phyloP scores from a whole-genome alignment of 2,888 invertebrate genomes.

The Zaprionus obscuricornis region DNA sequence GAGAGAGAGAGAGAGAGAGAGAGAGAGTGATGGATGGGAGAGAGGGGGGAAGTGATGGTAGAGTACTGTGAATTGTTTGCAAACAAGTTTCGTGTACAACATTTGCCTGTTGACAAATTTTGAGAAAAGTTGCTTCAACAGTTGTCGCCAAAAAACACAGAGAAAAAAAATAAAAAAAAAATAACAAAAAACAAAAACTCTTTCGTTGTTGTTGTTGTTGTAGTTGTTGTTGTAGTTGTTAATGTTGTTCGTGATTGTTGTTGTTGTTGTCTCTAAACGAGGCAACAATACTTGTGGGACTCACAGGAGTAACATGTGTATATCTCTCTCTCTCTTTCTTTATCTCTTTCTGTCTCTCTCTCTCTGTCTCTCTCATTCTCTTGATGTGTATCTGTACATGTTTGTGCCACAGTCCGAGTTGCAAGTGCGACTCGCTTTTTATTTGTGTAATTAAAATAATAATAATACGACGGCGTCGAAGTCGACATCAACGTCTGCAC shows the following conservation, averaged over 20 bases:
- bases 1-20: too few species aligned
- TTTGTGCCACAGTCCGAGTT: slow-evolving; percentile 20
- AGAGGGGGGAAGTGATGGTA: background rate
- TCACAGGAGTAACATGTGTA: slow-evolving; percentile 6
- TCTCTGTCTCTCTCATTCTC: too few species aligned
- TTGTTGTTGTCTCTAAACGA: too few species aligned
- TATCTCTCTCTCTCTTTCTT: too few species aligned
- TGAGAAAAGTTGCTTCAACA: slow-evolving; percentile 22
- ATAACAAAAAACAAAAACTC: too few species aligned
- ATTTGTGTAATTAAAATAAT: slow-evolving; percentile 70
- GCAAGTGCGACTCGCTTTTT: slow-evolving; percentile 39
- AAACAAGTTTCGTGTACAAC: slow-evolving; percentile 27
- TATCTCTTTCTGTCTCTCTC: too few species aligned
- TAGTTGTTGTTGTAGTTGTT: slow-evolving; percentile 21
- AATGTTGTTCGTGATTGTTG: too few species aligned
- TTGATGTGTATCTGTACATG: slow-evolving; percentile 11
- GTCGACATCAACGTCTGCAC: slow-evolving; percentile 30
- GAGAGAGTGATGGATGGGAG: too few species aligned
- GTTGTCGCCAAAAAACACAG: slow-evolving; percentile 31
- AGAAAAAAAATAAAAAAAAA: too few species aligned
- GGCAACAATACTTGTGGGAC: slow-evolving; percentile 58
- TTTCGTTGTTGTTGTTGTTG: slow-evolving; percentile 30
- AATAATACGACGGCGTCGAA: slow-evolving; percentile 46
- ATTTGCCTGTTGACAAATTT: slow-evolving; percentile 3
- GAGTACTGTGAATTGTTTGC: too few species aligned